These are phyloP conservation scores for Mayetiola destructor DNA, from an alignment of 2,888 invertebrate genomes.

Conservation along the genomic window DNA sequence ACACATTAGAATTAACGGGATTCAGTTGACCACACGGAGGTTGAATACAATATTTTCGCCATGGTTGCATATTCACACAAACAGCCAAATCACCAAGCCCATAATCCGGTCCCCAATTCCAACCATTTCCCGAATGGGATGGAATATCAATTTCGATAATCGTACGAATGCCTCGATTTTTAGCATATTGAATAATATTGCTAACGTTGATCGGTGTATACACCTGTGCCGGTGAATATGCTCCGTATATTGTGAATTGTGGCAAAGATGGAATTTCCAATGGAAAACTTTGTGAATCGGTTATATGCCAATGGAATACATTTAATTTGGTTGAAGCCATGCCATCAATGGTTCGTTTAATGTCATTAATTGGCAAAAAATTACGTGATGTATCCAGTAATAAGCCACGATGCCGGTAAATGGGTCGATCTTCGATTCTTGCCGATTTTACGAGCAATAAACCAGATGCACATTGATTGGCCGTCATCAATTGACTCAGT, in stretches of 20 bases:
- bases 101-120: slow-evolving; percentile 60
- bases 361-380: slow-evolving; percentile 55
- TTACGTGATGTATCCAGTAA: slow-evolving; percentile 81
- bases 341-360: slow-evolving; percentile 61
- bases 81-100: slow-evolving; percentile 50
- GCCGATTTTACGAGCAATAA: slow-evolving; percentile 48
- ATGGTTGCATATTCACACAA: slow-evolving; percentile 51
- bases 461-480: slow-evolving; percentile 29
- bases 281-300: slow-evolving; percentile 87
- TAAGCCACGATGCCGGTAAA: slow-evolving; percentile 71
- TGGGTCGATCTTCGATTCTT: slow-evolving; percentile 60
- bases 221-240: slow-evolving; percentile 52
- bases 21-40: slow-evolving; percentile 79
- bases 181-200: slow-evolving; percentile 60
- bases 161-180: slow-evolving; percentile 64
- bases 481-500: slow-evolving; percentile 49
- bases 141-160: slow-evolving; percentile 83
- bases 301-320: slow-evolving; percentile 84
- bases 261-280: slow-evolving; percentile 60
- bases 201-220: slow-evolving; percentile 51
- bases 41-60: slow-evolving; percentile 59
- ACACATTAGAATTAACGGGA: slow-evolving; percentile 56
- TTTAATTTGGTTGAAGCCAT: slow-evolving; percentile 84
- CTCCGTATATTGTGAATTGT: slow-evolving; percentile 58
- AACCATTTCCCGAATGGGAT: slow-evolving; percentile 70